These are phyloP conservation scores for Gambusia yucatana DNA, from an alignment of 2,797 vertebrate genomes.

Conservation along the genomic window DNA sequence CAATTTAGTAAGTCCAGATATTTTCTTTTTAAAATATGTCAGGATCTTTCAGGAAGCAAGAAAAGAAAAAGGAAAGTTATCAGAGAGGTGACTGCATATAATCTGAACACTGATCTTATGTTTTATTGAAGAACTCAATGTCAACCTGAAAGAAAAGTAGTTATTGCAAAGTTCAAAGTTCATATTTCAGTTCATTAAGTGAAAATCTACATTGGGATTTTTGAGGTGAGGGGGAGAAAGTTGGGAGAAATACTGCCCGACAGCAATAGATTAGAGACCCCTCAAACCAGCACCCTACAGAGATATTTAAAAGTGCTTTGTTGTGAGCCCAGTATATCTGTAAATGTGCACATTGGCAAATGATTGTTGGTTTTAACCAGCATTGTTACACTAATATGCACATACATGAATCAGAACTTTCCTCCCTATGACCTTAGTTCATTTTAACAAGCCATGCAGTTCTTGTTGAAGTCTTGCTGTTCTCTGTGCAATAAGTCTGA, in stretches of 20 bases:
- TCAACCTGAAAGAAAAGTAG: neutral
- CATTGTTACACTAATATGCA: neutral
- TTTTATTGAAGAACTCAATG: neutral
- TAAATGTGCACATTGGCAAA: neutral
- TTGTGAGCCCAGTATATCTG: neutral
- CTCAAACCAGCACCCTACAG: neutral
- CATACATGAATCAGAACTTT: neutral
- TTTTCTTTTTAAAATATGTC: slow-evolving; percentile 21
- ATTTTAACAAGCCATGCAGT: neutral
- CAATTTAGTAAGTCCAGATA: slow-evolving; percentile 47
- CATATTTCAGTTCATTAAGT: neutral
- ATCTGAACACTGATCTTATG: neutral
- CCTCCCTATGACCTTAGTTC: neutral
- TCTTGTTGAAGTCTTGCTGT: neutral
- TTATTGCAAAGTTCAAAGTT: neutral
- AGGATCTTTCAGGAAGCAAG: neutral
- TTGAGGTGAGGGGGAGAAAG: neutral
- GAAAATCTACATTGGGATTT: neutral
- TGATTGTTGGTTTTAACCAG: neutral
- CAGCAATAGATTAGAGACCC: neutral
- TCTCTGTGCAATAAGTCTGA: neutral
- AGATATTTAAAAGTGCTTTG: neutral
- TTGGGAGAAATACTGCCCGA: neutral
- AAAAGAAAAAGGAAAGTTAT: neutral
- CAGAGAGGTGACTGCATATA: neutral